Percentiles rank a stretch among this genome's conserved stretches.
phyloP scores from a whole-genome alignment of 2,797 vertebrate genomes.

The Chaenodraco wilsoni region DNA sequence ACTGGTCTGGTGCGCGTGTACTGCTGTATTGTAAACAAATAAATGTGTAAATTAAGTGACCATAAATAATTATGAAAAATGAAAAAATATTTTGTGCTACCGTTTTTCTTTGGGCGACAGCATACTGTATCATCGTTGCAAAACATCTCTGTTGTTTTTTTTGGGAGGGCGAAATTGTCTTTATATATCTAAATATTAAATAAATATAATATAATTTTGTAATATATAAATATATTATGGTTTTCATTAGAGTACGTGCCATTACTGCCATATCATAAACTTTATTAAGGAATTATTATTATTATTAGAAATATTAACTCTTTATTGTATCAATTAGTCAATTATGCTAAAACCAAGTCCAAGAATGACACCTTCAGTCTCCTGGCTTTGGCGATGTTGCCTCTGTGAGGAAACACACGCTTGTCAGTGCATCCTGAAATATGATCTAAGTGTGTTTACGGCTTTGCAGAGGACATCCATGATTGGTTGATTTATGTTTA shows the following conservation, averaged over 20 bases:
- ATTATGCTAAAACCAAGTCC: conserved; percentile 15
- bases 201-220: no score
- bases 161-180: conserved; percentile 61
- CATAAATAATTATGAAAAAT: conserved; percentile 60
- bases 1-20: conserved; percentile 22
- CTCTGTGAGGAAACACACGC: conserved; percentile 72
- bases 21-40: conserved; percentile 63
- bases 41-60: conserved; percentile 63
- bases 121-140: conserved; percentile 10
- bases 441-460: conserved; percentile 30
- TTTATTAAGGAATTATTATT: background rate
- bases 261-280: conserved; percentile 23
- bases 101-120: conserved; percentile 55
- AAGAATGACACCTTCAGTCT: conserved; percentile 35
- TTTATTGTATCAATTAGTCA: conserved; percentile 16
- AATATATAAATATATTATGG: no score
- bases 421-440: conserved; percentile 42
- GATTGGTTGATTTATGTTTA: conserved; percentile 38
- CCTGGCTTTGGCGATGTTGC: conserved; percentile 55
- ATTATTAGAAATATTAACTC: background rate
- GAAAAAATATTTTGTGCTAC: conserved; percentile 56
- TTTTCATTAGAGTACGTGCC: conserved; percentile 23
- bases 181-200: conserved; percentile 33
- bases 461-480: conserved; percentile 29
- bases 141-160: conserved; percentile 46